Evolutionary conservation across 2,797 vertebrate genomes (phyloP), one percentile per base, ranked within the genome.

Genomic region (Enteromius thamalakanensis): DNA sequence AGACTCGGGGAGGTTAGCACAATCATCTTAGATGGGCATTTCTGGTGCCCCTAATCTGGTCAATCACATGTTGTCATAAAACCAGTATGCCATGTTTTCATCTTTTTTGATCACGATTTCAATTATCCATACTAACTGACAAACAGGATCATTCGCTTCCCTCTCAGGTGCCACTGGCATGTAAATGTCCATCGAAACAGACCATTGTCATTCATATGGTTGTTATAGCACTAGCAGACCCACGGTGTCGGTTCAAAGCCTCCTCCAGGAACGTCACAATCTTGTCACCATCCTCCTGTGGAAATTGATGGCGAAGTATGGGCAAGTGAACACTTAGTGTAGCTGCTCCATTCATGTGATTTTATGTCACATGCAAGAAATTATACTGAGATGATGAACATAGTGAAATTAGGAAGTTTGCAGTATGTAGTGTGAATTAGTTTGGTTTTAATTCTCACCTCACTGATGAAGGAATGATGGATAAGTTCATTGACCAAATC

Each of bases 381-480:
- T 23, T 0, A 76, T 7, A 60, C 17, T 34, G 26, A 72, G 45
- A 74, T 37, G 49, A 37, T 15, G 10, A 21, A 34, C 15, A 71
- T 71, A 49, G 17, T 29, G 45, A 51, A 32, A 32, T 32, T 32
- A 29, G 26, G 45, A 81, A 21, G 69, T 21, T 4, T 34, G 47
- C 29, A 34, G 6, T 53, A 32, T 19, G 69, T 26, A 26, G 12
- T 9, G 14, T 47, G 42, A 47, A 42, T 64, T 1, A 1, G 23
- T 72, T 15, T 21, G 3, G 26, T 12, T 55, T 53, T 55, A 19
- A 67, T 88, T 88, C 84, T 68, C 84, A 96, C 96, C 95, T 95
- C 95, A 0, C 94, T 94, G 87, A 96, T 93, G 84, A 96, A 96
- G 47, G 95, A 95, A 0, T 96, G 95, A 26, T 96, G 94, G 76